These are phyloP conservation scores for Barypeithes pellucidus DNA, from an alignment of 2,888 invertebrate genomes.

Conservation along the genomic window DNA sequence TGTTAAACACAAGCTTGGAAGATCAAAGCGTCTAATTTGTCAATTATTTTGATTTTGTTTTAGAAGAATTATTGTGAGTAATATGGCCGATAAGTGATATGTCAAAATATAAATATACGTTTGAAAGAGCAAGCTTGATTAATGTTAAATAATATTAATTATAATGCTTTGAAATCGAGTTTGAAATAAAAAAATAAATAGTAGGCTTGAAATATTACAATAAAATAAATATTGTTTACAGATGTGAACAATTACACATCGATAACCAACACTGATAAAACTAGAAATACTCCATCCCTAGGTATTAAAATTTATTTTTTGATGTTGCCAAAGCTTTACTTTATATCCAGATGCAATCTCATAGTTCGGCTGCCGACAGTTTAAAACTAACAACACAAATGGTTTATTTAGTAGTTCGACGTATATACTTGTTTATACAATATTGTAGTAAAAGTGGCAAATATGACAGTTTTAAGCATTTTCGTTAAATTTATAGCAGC, in stretches of 20 bases:
- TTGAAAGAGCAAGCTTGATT: background rate
- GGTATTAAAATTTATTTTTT: no score
- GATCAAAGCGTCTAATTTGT: constrained; percentile 29
- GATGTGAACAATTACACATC: no score
- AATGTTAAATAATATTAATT: constrained; percentile 3
- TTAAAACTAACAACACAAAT: background rate
- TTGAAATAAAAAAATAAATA: constrained; percentile 8
- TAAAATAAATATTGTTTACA: background rate
- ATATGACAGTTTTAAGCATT: constrained; percentile 24
- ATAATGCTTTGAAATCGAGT: background rate
- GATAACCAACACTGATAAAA: no score
- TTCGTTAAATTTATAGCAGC: constrained; percentile 17
- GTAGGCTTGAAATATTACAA: background rate
- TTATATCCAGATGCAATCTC: background rate
- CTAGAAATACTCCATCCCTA: no score
- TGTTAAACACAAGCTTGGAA: constrained; percentile 6
- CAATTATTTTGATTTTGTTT: constrained; percentile 12
- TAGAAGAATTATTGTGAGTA: constrained; percentile 14
- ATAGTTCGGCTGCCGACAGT: background rate
- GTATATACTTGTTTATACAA: constrained; percentile 1
- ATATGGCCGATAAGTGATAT: constrained; percentile 19
- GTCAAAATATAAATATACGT: constrained; percentile 12
- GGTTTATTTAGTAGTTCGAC: constrained; percentile 15
- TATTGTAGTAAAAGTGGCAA: constrained; percentile 15
- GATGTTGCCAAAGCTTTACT: background rate